Evolutionary conservation across 2,113 vertebrate genomes (phyloP).

Genomic region (Mirza zaza): DNA sequence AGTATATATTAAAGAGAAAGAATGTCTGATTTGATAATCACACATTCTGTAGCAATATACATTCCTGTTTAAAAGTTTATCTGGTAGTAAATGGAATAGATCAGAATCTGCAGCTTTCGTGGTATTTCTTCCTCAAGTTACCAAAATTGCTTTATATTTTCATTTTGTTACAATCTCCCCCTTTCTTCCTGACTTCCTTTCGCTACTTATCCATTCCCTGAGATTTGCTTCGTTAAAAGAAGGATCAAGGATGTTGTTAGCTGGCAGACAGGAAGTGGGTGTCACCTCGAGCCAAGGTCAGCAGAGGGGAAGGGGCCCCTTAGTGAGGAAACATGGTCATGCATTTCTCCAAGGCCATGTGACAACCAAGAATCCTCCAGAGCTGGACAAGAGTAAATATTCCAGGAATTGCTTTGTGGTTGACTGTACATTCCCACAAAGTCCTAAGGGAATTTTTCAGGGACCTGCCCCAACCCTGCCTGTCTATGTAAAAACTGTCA

Average conservation of each 20-base stretch:
- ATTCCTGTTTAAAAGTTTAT: not conserved
- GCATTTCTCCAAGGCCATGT: conserved; percentile 63
- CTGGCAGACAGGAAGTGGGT: conserved; percentile 64
- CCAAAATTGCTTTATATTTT: not conserved
- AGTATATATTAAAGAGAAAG: not conserved
- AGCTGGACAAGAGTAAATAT: conserved; percentile 68
- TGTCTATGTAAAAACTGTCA: not conserved
- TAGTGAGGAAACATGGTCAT: not conserved
- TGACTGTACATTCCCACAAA: conserved; percentile 56
- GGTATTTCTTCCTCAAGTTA: not conserved
- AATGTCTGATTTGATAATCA: not conserved
- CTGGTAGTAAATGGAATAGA: not conserved
- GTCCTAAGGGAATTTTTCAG: conserved; percentile 57
- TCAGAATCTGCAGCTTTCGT: not conserved
- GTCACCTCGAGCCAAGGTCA: conserved; percentile 62
- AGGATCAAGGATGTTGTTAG: conserved; percentile 49
- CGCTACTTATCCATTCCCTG: not conserved
- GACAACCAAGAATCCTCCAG: conserved; percentile 64
- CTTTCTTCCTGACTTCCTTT: conserved; percentile 38
- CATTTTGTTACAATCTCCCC: not conserved
- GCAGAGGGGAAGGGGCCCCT: conserved; percentile 30
- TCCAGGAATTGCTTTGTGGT: conserved; percentile 73
- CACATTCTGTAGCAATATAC: not conserved
- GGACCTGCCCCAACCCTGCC: conserved; percentile 30
- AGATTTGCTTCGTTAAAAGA: conserved; percentile 63